Evolutionary conservation across 1,140 invertebrate genomes (phyloP).

Genomic region (Homalodisca vitripennis): DNA sequence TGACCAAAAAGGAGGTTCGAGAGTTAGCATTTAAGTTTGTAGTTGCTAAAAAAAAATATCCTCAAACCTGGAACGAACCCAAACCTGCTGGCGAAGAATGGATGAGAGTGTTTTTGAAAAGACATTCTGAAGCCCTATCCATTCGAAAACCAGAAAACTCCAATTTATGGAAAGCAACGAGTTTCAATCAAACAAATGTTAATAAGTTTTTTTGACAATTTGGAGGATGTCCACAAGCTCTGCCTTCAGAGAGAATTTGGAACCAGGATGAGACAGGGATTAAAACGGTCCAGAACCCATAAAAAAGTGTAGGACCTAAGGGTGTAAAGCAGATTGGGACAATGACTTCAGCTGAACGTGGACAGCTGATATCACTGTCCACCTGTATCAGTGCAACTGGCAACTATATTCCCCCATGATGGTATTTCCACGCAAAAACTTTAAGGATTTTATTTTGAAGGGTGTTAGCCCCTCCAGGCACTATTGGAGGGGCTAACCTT

Average conservation of each 20-base stretch:
- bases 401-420: constrained; percentile 44
- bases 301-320: constrained; percentile 47
- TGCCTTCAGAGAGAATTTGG: constrained; percentile 44
- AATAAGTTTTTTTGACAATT: constrained; percentile 24
- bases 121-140: constrained; percentile 5
- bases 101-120: not conserved
- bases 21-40: constrained; percentile 19
- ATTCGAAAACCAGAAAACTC: constrained; percentile 15
- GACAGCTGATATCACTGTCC: constrained; percentile 44
- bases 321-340: constrained; percentile 48
- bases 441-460: constrained; percentile 43
- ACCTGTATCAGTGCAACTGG: constrained; percentile 45
- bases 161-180: constrained; percentile 5
- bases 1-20: not conserved
- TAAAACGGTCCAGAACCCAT: constrained; percentile 49
- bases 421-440: constrained; percentile 44
- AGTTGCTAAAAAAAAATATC: not conserved
- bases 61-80: not conserved
- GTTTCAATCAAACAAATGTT: constrained; percentile 11
- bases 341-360: constrained; percentile 47
- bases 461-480: constrained; percentile 42
- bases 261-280: constrained; percentile 51
- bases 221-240: constrained; percentile 40
- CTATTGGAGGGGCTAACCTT: constrained; percentile 31
- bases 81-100: not conserved